These are phyloP conservation scores for Dynastes grantii DNA, from an alignment of 2,888 invertebrate species.

Conservation along the genomic window DNA sequence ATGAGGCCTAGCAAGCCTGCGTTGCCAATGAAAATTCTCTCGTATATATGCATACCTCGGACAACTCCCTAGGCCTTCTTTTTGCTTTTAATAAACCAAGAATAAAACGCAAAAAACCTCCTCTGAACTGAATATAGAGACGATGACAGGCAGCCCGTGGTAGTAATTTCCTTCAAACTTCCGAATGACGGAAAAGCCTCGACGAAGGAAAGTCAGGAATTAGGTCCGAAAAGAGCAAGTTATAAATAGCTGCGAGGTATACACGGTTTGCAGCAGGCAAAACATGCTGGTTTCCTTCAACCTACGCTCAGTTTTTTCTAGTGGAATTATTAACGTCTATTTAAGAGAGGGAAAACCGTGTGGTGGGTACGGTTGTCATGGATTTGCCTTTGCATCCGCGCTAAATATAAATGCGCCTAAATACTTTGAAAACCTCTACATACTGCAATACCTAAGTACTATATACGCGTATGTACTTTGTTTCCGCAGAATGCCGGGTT, in stretches of 20 bases:
- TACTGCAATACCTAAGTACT: no score
- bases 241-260: constrained; percentile 1
- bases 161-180: constrained; percentile 38
- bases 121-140: neutral
- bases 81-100: neutral
- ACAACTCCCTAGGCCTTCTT: neutral
- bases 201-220: neutral
- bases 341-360: neutral
- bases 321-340: constrained; percentile 11
- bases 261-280: no score
- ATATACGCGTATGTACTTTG: no score
- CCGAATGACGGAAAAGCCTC: neutral
- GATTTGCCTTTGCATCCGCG: no score
- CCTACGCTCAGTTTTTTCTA: neutral
- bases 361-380: no score
- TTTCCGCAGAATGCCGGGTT: no score
- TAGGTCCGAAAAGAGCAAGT: constrained; percentile 14
- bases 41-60: no score
- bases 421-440: no score
- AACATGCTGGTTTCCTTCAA: no score
- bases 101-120: neutral
- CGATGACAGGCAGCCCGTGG: neutral
- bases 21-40: no score
- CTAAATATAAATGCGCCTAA: no score
- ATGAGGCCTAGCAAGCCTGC: no score